Evolutionary conservation across 2,888 invertebrate species (phyloP), one percentile per base, ranked within the genome.

Genomic region (Thecophora atra): DNA sequence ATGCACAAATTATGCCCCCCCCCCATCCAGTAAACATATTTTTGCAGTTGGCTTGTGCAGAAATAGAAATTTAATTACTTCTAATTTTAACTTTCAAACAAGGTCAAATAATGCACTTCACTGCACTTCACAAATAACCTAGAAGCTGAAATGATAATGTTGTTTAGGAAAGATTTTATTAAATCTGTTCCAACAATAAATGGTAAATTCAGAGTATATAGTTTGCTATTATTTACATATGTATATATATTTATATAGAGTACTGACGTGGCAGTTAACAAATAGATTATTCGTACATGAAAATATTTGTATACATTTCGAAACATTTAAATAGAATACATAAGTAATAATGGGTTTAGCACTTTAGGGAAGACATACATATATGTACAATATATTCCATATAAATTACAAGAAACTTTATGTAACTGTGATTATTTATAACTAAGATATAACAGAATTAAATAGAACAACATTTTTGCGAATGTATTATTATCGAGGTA

Each of bases 401-500:
- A 37, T 63, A 70, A 62, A 70, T 52, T n/a, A n/a, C n/a, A n/a
- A n/a, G n/a, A n/a, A n/a, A n/a, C 51, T 52, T 51, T 28, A 62
- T 51, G 51, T 44, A 47, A 24, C 47, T 47, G 17, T 37, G 64
- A 64, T 65, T 17, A 65, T n/a, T 21, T 54, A n/a, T 58, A 26
- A 24, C 28, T 28, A 58, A 44, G n/a, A 42, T 58, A 70, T 63
- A 63, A 63, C 47, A 70, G 63, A 13, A 51, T 58, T 58, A 68
- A 21, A 68, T 24, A 42, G 58, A 68, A 58, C 68, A 42, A 62
- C 51, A 52, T 70, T 70, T 5, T 63, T 52, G 24, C 51, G 70
- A 70, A 70, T 70, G 70, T 52, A 51, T 63, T 67, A 51, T 63
- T 67, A 42, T 11, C 60, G 70, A 70, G 70, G 70, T 70, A 70